Evolutionary conservation across 2,888 invertebrate species (phyloP).

Genomic region (Lobophora halterata): DNA sequence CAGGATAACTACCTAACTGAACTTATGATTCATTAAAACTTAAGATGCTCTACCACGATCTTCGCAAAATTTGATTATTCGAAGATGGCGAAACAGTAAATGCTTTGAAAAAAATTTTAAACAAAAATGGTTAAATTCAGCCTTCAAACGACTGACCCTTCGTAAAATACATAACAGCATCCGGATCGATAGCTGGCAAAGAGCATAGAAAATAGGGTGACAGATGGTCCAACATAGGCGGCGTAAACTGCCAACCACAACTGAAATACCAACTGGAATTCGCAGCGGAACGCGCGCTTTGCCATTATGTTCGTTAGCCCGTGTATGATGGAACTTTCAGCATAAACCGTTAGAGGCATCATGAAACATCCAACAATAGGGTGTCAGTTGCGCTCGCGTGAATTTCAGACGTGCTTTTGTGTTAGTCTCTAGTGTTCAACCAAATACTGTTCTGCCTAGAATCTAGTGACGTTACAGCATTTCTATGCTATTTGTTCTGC

Average conservation of each 20-base stretch:
- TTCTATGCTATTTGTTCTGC: too few species aligned
- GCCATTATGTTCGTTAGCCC: conserved; percentile 20
- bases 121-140: neutral
- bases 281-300: conserved; percentile 11
- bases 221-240: conserved; percentile 20
- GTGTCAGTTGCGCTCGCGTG: conserved; percentile 6
- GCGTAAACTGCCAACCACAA: conserved; percentile 15
- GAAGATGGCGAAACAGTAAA: too few species aligned
- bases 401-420: conserved; percentile 6
- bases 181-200: conserved; percentile 15
- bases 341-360: conserved; percentile 5
- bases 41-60: too few species aligned
- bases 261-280: conserved; percentile 15
- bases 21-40: too few species aligned
- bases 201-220: conserved; percentile 21
- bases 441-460: neutral
- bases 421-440: neutral
- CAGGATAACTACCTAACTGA: too few species aligned
- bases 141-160: neutral
- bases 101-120: too few species aligned
- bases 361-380: conserved; percentile 13
- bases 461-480: too few species aligned
- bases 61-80: too few species aligned
- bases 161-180: conserved; percentile 1
- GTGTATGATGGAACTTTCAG: conserved; percentile 11